Evolutionary conservation across 2,113 vertebrate genomes (phyloP), one percentile per base, ranked within the genome.

Genomic region (Neogobius melanostomus): DNA sequence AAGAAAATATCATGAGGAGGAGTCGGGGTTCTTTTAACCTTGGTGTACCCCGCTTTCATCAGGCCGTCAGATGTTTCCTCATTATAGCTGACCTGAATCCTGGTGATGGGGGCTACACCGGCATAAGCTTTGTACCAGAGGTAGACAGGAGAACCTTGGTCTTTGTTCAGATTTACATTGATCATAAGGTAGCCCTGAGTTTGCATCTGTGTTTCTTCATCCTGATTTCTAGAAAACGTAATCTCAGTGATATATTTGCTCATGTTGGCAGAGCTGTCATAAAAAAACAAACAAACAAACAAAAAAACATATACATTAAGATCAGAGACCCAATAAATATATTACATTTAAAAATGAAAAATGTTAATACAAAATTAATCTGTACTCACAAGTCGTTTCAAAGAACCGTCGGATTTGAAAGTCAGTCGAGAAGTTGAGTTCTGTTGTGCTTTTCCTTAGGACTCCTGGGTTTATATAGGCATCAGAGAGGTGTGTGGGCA

Each of bases 1-100:
- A 67, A 47, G 44, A 68, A 9, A 0, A 0, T 0, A 3, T 46
- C 4, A n/a, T 56, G 59, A n/a, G 1, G 28, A 0, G 0, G 0
- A 16, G 49, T 54, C 2, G 69, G 61, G 28, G 6, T 3, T n/a
- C 8, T 0, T 0, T 0, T 0, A 8, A 69, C 17, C 12, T 69
- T 45, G 56, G 0, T 42, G 66, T 51, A 65, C 28, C 73, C 49
- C 9, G 50, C 52, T 1, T 2, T 0, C 4, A 0, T 15, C 66
- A 81, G n/a, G 0, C 44, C 66, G 11, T 0, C 0, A 8, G 0
- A 7, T 66, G 57, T 73, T 0, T 12, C 17, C 3, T 5, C 0
- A 0, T 1, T 45, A 57, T 51, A 66, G 14, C 69, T 11, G 10
- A 70, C 2, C 46, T 76, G 69, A 44, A 80, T 6, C 44, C 36